Evolutionary conservation across 2,888 invertebrate species (phyloP).

Genomic region (Cryptus armator): DNA sequence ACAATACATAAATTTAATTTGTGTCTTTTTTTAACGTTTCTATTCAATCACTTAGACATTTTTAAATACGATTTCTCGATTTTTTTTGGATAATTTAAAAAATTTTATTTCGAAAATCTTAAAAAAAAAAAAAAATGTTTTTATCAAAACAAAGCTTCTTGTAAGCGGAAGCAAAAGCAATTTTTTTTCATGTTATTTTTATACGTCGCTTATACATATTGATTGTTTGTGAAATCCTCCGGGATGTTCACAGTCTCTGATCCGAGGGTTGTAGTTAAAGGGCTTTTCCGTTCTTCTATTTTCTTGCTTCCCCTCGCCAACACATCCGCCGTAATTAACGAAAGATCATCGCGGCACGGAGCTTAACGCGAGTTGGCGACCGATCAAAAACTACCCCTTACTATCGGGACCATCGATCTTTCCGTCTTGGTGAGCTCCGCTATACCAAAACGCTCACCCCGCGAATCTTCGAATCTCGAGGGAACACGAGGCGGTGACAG

Average conservation of each 20-base stretch:
- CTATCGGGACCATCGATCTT: conserved; percentile 68
- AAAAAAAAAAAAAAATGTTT: background rate
- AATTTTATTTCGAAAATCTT: too few species aligned
- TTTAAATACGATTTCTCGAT: background rate
- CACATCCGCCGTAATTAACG: conserved; percentile 72
- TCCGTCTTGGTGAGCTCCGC: conserved; percentile 67
- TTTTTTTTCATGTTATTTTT: background rate
- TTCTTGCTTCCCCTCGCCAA: background rate
- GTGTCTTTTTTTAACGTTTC: too few species aligned
- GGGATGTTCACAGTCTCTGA: background rate
- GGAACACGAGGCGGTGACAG: conserved; percentile 55
- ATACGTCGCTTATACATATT: background rate
- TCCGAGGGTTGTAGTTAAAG: background rate
- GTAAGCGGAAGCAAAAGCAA: background rate
- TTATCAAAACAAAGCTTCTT: background rate
- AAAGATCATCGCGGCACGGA: conserved; percentile 72
- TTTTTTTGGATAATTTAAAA: background rate
- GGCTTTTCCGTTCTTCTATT: background rate
- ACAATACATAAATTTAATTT: too few species aligned
- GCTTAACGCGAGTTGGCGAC: conserved; percentile 77
- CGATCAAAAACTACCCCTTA: conserved; percentile 77
- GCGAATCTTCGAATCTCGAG: conserved; percentile 57
- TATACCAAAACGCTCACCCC: conserved; percentile 42
- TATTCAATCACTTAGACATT: too few species aligned
- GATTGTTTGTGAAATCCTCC: background rate